These are phyloP conservation scores for Zaprionus vittiger DNA, from an alignment of 1,140 invertebrate species.

Conservation along the genomic window DNA sequence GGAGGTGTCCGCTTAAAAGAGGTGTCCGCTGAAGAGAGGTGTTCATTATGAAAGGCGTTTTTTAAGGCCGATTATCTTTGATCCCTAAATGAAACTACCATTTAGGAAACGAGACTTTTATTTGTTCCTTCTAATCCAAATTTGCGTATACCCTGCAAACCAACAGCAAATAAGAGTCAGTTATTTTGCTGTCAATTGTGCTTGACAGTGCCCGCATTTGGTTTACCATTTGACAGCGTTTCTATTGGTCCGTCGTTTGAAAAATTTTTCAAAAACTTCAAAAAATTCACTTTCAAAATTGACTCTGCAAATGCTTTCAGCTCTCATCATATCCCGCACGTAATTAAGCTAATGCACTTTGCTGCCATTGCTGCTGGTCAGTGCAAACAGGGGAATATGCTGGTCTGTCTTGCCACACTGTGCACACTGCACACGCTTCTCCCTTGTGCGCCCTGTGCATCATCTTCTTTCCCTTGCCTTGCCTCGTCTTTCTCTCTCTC, in stretches of 20 bases:
- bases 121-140: background rate
- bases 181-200: background rate
- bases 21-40: constrained; percentile 1
- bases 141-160: background rate
- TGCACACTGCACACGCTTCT: constrained; percentile 6
- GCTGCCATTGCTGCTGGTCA: background rate
- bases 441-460: constrained; percentile 2
- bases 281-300: background rate
- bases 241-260: fast-evolving
- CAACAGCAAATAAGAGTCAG: background rate
- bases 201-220: background rate
- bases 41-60: background rate
- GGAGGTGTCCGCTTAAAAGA: background rate
- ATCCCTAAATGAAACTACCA: background rate
- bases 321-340: background rate
- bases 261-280: background rate
- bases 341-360: constrained; percentile 5
- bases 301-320: background rate
- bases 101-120: background rate
- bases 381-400: background rate
- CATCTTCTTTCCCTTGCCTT: background rate
- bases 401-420: background rate
- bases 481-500: constrained; percentile 7
- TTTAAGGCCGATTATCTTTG: no score
- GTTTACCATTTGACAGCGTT: background rate